phyloP scores from a whole-genome alignment of 1,140 invertebrate species.

The Magallana angulata region DNA sequence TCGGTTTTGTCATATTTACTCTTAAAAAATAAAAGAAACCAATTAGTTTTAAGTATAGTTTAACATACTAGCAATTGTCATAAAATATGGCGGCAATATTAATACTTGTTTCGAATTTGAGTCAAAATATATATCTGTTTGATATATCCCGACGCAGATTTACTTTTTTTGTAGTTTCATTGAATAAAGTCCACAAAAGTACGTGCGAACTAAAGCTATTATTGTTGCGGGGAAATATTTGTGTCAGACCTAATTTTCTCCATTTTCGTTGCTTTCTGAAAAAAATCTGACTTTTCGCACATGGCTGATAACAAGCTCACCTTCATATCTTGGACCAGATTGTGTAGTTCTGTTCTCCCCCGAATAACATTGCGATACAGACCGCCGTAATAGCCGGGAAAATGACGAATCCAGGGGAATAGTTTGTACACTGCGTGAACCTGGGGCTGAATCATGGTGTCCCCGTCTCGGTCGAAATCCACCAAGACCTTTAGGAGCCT shows the following conservation, averaged over 20 bases:
- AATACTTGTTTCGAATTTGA: too few relatives aligned
- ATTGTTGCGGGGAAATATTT: too few relatives aligned
- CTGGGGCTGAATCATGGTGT: constrained; percentile 56
- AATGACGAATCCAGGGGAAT: constrained; percentile 57
- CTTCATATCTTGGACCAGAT: constrained; percentile 42
- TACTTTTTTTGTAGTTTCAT: too few relatives aligned
- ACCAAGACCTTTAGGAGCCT: constrained; percentile 19
- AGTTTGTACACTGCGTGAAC: constrained; percentile 46
- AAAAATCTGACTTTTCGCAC: too few relatives aligned
- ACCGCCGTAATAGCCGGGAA: constrained; percentile 41
- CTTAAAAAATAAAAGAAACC: constrained; percentile 11
- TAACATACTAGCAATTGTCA: too few relatives aligned
- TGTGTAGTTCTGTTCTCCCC: constrained; percentile 8
- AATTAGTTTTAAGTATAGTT: background rate
- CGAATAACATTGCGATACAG: constrained; percentile 39
- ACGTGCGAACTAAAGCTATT: too few relatives aligned
- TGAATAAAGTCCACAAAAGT: too few relatives aligned
- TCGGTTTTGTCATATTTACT: constrained; percentile 25
- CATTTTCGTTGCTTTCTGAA: too few relatives aligned
- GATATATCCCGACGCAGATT: too few relatives aligned
- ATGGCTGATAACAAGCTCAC: background rate
- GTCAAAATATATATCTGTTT: too few relatives aligned
- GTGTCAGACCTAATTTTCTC: too few relatives aligned
- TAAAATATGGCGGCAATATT: too few relatives aligned
- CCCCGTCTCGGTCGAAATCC: constrained; percentile 50